phyloP scores from a whole-genome alignment of 2,888 invertebrate genomes.

The Nasonia oneida region DNA sequence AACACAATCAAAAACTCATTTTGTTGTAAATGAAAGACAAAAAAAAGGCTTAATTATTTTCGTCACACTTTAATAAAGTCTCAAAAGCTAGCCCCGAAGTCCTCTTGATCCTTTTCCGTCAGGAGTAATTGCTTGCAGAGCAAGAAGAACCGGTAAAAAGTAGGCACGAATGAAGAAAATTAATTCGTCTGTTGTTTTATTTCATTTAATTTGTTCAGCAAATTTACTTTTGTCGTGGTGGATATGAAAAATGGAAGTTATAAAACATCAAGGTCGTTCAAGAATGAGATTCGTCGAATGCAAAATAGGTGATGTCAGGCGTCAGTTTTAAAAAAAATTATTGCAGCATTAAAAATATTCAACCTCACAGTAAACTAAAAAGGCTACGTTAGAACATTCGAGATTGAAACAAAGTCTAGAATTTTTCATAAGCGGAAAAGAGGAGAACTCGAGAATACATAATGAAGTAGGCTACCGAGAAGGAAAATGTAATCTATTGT shows the following conservation, averaged over 20 bases:
- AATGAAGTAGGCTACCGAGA: background rate
- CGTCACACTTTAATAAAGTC: conserved; percentile 9
- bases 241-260: too few relatives aligned
- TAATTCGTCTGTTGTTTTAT: background rate
- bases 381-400: background rate
- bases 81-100: background rate
- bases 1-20: background rate
- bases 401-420: background rate
- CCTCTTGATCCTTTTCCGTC: background rate
- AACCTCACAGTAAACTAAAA: background rate
- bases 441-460: background rate
- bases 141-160: background rate
- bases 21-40: background rate
- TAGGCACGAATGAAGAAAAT: background rate
- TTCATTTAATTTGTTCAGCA: background rate
- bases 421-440: background rate
- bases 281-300: background rate
- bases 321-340: background rate
- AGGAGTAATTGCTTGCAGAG: conserved; percentile 15
- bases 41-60: background rate
- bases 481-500: background rate
- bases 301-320: background rate
- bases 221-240: background rate
- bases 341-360: background rate
- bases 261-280: background rate